Base-by-base conservation (phyloP, 2,888 invertebrate genomes). In the Ceraclea dissimilis region DNA sequence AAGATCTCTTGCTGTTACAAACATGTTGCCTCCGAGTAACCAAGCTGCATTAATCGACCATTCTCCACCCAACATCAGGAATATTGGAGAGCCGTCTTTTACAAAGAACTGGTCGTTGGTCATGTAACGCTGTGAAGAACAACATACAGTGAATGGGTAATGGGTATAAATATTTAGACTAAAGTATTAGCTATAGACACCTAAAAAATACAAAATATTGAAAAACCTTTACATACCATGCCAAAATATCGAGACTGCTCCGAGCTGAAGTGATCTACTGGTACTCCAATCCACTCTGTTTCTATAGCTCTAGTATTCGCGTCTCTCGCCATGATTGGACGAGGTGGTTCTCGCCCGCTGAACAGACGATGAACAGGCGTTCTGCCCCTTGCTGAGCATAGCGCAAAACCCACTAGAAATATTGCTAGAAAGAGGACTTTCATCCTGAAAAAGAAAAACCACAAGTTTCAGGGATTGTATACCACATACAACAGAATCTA, bases 51-150 rank as follows among this genome's bases (percentile, higher is more conserved):
- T 70, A 58, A 89, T 87, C 8, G 71, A 68, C 79, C 89, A 89
- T 71, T 91, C 90, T 0, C 91, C 89, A 0, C 88, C 90, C 48
- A 92, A 73, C 67, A 78, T 76, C 52, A 86, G 80, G 34, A 86
- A 79, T 10, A 85, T 72, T 0, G 86, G 85, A 1, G 75, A 79
- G 5, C 39, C 39, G 1, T 70, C 64, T n/a, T 71, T 71, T 16
- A 70, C 72, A 18, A 67, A 71, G 21, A 73, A 73, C 31, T 75
- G 71, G 52, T 70, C 64, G 64, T 79, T 80, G 61, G 76, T 72
- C 69, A 75, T 74, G 64, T 77, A 82, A 18, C 82, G 75, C 79
- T 79, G 67, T 8, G 61, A 52, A 16, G n/a, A n/a, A n/a, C n/a
- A n/a, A n/a, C n/a, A n/a, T n/a, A n/a, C n/a, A n/a, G n/a, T n/a